Evolutionary conservation across 2,888 invertebrate species (phyloP).

Genomic region (Liposcelis brunnea): DNA sequence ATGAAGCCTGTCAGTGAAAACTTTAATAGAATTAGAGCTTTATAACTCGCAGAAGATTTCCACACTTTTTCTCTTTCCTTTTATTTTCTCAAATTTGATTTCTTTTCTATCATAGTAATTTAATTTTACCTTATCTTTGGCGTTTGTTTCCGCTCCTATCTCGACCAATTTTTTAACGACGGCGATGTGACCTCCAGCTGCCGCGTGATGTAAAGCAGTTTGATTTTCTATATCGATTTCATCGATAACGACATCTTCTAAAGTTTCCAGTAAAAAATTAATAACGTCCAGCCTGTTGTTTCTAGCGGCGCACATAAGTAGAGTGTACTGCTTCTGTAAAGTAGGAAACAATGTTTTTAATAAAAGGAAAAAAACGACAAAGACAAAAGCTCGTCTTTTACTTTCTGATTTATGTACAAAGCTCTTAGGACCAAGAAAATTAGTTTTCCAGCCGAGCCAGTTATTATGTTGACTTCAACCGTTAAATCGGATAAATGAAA

Average conservation of each 20-base stretch:
- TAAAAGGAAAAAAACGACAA: not conserved
- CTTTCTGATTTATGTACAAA: no score
- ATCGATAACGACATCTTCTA: constrained; percentile 39
- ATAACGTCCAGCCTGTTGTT: constrained; percentile 47
- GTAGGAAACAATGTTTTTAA: not conserved
- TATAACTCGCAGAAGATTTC: no score
- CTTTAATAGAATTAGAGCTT: no score
- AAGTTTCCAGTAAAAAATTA: constrained; percentile 43
- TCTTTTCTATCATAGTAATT: not conserved
- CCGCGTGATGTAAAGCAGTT: constrained; percentile 58
- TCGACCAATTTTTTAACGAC: constrained; percentile 48
- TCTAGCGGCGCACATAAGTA: constrained; percentile 59
- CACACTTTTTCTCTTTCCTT: no score
- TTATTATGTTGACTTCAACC: no score
- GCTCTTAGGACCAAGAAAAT: no score
- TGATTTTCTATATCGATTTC: constrained; percentile 49
- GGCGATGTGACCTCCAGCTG: constrained; percentile 49
- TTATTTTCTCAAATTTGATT: not conserved
- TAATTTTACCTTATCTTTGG: constrained; percentile 44
- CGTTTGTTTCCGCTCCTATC: constrained; percentile 45
- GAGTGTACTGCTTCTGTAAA: constrained; percentile 47
- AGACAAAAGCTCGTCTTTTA: no score
- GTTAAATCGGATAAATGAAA: no score
- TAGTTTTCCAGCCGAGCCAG: no score
- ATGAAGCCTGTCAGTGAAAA: no score